Conservation (phyloP, 2,888 invertebrate species). For the Gastracanthus pulcherrimus region DNA sequence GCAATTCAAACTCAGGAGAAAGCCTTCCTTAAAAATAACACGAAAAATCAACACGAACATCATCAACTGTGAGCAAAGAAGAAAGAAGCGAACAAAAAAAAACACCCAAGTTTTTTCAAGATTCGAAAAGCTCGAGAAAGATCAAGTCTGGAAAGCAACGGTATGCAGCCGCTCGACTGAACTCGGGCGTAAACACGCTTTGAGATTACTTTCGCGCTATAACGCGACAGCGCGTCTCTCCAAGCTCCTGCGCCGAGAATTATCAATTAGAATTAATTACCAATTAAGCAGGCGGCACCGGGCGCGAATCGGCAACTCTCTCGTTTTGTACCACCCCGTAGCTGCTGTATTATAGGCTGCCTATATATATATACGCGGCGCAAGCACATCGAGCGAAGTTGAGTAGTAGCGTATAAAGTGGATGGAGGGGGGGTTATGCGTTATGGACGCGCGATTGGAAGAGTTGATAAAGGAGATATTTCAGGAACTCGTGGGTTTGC, state of each 20-base stretch:
- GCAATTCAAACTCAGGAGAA: too few relatives aligned
- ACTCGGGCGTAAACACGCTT: conserved; percentile 67
- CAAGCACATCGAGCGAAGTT: too few relatives aligned
- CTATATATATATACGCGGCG: too few relatives aligned
- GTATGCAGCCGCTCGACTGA: conserved; percentile 53
- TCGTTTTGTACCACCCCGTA: background rate
- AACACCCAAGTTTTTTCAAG: background rate
- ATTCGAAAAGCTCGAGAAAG: background rate
- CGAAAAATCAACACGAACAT: background rate
- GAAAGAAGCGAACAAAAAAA: background rate
- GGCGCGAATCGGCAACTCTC: conserved; percentile 24
- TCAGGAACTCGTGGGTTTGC: too few relatives aligned
- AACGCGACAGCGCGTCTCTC: background rate
- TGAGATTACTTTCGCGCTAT: conserved; percentile 61
- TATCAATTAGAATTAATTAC: conserved; percentile 70
- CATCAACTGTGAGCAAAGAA: background rate
- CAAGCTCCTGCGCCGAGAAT: conserved; percentile 58
- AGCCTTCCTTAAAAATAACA: background rate
- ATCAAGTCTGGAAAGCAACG: background rate
- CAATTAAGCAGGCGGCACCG: conserved; percentile 65
- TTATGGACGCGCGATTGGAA: too few relatives aligned
- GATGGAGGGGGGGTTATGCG: too few relatives aligned
- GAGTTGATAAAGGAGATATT: too few relatives aligned
- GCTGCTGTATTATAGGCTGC: too few relatives aligned
- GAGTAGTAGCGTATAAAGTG: too few relatives aligned